A percentile compares a stretch with the other conserved stretches of the same genome.
phyloP scores from a whole-genome alignment of 2,797 vertebrate species.

The Phataginus tetradactyla region DNA sequence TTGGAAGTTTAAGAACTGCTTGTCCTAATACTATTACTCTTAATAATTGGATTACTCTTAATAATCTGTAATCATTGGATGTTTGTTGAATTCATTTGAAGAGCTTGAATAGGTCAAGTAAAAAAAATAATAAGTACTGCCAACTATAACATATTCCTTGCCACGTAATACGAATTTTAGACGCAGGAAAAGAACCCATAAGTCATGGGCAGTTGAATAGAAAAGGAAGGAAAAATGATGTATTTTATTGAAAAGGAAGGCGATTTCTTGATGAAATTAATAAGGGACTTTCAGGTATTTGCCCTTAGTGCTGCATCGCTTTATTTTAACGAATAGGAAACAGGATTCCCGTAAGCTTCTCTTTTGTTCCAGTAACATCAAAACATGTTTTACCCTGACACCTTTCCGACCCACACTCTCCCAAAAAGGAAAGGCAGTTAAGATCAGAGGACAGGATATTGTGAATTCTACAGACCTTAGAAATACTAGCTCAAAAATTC shows the following conservation, averaged over 20 bases:
- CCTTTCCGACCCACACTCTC: not conserved
- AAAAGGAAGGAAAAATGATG: constrained; percentile 25
- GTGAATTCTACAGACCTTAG: not conserved
- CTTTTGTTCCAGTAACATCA: not conserved
- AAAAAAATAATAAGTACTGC: not conserved
- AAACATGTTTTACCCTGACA: not conserved
- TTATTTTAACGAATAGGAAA: not conserved
- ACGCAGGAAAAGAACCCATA: not conserved
- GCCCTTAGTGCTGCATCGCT: not conserved
- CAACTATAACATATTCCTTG: constrained; percentile 15
- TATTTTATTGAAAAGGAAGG: not conserved
- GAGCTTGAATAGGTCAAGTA: not conserved
- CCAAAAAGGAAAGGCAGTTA: not conserved
- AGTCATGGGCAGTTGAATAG: not conserved
- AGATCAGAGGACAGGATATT: not conserved
- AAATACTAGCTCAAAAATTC: not conserved
- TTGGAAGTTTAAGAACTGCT: constrained; percentile 34
- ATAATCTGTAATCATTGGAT: not conserved
- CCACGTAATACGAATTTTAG: not conserved
- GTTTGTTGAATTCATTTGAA: constrained; percentile 47
- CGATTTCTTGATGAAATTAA: constrained; percentile 45
- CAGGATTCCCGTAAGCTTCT: not conserved
- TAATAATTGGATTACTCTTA: no score
- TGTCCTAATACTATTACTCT: not conserved
- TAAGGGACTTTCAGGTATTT: constrained; percentile 9